Conservation (phyloP, 2,797 vertebrate genomes). For the Luscinia megarhynchos region DNA sequence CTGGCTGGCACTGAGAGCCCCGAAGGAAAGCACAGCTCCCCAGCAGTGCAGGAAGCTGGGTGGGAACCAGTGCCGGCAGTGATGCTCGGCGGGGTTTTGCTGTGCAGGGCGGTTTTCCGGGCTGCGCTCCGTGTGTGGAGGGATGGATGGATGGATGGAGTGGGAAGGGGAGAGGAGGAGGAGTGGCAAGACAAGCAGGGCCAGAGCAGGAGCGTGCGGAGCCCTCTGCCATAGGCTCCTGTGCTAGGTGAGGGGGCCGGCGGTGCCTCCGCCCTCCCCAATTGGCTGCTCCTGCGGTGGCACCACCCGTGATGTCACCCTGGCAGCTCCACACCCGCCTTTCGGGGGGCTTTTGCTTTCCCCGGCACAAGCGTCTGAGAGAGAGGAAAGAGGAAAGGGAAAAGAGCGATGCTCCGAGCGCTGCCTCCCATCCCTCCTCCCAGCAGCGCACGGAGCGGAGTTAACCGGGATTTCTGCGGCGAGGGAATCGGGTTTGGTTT, state of each 20-base stretch:
- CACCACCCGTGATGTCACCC: slow-evolving; percentile 62
- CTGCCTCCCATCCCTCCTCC: not conserved
- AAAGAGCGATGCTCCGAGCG: not conserved
- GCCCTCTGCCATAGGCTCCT: not conserved
- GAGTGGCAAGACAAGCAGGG: not conserved
- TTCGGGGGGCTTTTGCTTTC: not conserved
- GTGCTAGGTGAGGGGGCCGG: not conserved
- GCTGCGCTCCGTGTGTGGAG: not conserved
- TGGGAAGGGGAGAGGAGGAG: not conserved
- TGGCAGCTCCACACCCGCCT: not conserved
- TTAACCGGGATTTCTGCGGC: not conserved
- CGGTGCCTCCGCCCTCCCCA: not conserved
- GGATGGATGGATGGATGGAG: not conserved
- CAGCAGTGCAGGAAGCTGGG: not conserved
- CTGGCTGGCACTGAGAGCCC: not conserved
- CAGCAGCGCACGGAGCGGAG: not conserved
- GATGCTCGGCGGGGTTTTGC: fast-evolving
- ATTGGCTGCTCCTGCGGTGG: slow-evolving; percentile 53
- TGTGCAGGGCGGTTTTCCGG: fast-evolving
- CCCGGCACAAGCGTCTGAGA: not conserved
- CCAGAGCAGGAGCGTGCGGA: fast-evolving
- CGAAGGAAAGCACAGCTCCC: fast-evolving
- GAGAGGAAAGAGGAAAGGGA: not conserved
- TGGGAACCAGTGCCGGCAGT: not conserved
- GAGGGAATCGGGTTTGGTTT: not conserved